phyloP scores from a whole-genome alignment of 2,888 invertebrate species.

The Pachydiplax longipennis region DNA sequence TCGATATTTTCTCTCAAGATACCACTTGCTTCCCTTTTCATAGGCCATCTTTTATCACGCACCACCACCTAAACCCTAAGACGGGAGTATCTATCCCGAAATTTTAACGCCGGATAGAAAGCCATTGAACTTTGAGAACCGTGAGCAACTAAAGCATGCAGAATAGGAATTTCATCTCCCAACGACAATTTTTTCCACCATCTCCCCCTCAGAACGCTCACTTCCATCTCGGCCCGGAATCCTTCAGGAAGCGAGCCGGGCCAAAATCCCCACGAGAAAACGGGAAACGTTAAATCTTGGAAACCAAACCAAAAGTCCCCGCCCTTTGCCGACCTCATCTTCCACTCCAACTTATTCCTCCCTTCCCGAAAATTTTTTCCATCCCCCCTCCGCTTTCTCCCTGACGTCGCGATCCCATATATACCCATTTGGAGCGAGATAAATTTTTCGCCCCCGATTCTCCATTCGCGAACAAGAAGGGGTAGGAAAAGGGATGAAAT shows the following conservation, averaged over 20 bases:
- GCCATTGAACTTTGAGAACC: too few species aligned
- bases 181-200: neutral
- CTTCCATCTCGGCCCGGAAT: neutral
- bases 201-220: neutral
- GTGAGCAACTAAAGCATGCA: neutral
- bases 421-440: conserved; percentile 13
- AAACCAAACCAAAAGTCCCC: neutral
- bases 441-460: neutral
- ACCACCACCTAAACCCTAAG: too few species aligned
- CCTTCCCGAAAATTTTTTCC: neutral
- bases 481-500: neutral
- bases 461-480: conserved; percentile 38
- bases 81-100: too few species aligned
- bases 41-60: too few species aligned
- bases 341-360: neutral
- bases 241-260: neutral
- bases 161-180: neutral
- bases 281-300: neutral
- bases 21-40: too few species aligned
- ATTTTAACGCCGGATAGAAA: too few species aligned
- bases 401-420: conserved; percentile 31
- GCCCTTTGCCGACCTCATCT: neutral
- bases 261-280: neutral
- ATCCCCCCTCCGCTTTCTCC: conserved; percentile 44
- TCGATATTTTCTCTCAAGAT: too few species aligned